Evolutionary conservation across 2,888 invertebrate species (phyloP), one percentile per base, ranked within the genome.

Genomic region (Campoletis raptor): DNA sequence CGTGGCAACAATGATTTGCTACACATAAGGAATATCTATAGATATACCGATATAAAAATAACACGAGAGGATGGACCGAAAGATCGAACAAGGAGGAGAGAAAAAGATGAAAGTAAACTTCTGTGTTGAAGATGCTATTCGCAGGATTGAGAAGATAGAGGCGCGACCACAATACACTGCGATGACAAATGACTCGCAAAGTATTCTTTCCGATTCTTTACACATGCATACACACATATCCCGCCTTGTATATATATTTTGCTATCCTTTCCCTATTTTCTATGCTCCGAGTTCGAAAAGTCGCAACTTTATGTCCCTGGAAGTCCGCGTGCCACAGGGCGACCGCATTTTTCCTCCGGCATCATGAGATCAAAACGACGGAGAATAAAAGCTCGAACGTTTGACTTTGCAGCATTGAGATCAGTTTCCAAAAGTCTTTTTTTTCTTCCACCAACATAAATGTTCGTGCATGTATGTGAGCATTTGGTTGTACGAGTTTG

Each of bases 111-210:
- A 78, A 78, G 57, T 64, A 81, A 42, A n/a, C 18, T 70, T 18
- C 69, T 37, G 2, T 42, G 2, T 42, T 74, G 18, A 30, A 66
- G 64, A 64, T 90, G 81, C 88, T 89, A 89, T 91, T 90, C 87
- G 87, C 89, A 81, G 81, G 73, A 85, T 70, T 64, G 52, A 82
- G 70, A 81, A 70, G 67, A 79, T 90, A 92, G 91, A 93, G 93
- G 94, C 94, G 93, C 94, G 93, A 93, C 93, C 94, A 92, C 93
- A 93, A 93, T 93, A 92, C 90, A 90, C 89, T 89, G 77, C 92
- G 92, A 93, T 94, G 94, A 94, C 94, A 94, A 94, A 94, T 93
- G 92, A 92, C 91, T 90, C 88, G 84, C 82, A 81, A 78, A 83
- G 77, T 82, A 85, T 88, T 76, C 83, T 86, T 80, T 67, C 21